A percentile compares a stretch with the other conserved stretches of the same genome.
phyloP scores from a whole-genome alignment of 2,113 vertebrate genomes.

The Lampris incognitus region DNA sequence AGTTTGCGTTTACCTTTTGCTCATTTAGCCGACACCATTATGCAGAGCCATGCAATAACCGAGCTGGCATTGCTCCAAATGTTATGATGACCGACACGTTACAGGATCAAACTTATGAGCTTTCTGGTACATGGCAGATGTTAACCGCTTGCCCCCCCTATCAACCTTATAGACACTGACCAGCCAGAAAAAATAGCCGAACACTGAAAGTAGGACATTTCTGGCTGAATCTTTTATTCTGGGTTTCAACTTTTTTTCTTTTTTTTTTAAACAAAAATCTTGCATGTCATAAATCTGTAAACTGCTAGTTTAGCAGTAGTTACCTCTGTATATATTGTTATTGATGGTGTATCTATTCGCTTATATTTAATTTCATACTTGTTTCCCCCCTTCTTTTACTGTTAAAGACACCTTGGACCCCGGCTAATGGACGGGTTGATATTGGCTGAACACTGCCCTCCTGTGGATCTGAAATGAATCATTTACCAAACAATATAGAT shows the following conservation, averaged over 20 bases:
- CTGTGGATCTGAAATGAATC: constrained; percentile 50
- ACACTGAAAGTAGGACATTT: not conserved
- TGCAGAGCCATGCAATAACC: no score
- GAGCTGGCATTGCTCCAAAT: not conserved
- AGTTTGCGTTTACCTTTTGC: not conserved
- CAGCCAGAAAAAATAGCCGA: not conserved
- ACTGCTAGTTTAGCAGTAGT: no score
- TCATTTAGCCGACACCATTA: no score
- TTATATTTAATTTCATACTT: not conserved
- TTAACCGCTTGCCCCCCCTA: not conserved
- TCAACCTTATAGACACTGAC: not conserved
- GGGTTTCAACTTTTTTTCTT: not conserved
- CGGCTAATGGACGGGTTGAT: not conserved
- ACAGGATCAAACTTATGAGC: not conserved
- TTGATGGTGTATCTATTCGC: not conserved
- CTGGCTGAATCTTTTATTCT: no score
- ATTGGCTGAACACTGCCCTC: constrained; percentile 55
- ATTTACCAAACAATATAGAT: not conserved
- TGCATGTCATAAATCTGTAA: no score
- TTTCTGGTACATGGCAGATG: not conserved
- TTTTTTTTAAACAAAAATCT: not conserved
- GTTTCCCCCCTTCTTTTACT: no score
- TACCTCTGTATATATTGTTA: not conserved
- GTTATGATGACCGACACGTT: no score
- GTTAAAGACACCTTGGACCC: not conserved